Evolutionary conservation across 2,113 vertebrate genomes (phyloP).

Genomic region (Misgurnus mizolepis): DNA sequence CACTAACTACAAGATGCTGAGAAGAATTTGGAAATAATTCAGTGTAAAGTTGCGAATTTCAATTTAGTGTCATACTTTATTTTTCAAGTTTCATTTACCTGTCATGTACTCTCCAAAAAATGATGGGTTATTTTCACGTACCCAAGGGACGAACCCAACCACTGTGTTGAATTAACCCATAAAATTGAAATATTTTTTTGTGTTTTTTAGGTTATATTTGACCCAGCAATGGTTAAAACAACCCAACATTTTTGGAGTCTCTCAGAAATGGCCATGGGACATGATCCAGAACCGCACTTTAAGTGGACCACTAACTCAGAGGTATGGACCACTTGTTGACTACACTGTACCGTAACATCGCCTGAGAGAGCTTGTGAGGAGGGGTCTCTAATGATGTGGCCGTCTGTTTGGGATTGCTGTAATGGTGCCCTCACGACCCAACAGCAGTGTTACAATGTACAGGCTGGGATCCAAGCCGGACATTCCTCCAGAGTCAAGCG

Average conservation of each 20-base stretch:
- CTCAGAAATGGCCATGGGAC: not conserved
- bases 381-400: not conserved
- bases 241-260: not conserved
- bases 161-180: too few species aligned
- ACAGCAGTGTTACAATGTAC: not conserved
- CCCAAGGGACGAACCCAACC: too few species aligned
- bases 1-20: not conserved
- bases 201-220: too few species aligned
- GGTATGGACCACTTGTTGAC: not conserved
- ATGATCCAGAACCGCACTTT: too few species aligned
- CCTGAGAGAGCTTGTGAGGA: not conserved
- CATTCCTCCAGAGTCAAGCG: constrained; percentile 46
- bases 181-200: too few species aligned
- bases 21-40: not conserved
- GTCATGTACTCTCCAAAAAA: too few species aligned
- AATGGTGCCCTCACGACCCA: constrained; percentile 10
- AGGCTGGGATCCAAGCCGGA: constrained; percentile 41
- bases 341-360: not conserved
- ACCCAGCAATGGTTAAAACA: not conserved
- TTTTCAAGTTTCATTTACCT: not conserved
- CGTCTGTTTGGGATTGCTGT: not conserved
- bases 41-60: not conserved
- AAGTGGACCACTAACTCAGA: not conserved
- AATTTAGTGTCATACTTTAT: too few species aligned
- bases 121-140: too few species aligned